Percentiles rank a stretch among this genome's conserved stretches.
These are phyloP conservation scores for Drosophila antonietae DNA, from an alignment of 2,888 invertebrate genomes.

Conservation along the genomic window DNA sequence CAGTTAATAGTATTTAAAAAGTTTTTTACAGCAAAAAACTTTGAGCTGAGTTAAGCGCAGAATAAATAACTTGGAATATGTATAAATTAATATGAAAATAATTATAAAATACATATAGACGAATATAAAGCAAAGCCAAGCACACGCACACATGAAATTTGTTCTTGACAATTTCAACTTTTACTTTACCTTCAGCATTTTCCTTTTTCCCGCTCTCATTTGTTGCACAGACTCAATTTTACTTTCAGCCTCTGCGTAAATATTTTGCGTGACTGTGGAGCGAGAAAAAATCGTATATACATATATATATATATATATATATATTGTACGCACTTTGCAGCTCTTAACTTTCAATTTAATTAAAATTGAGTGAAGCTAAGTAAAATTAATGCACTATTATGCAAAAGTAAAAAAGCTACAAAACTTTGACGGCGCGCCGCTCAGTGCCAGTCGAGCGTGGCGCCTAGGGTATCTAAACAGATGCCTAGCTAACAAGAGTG, in stretches of 20 bases:
- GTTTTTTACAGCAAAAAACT: neutral
- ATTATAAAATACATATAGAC: neutral
- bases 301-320: too few relatives aligned
- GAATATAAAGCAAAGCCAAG: too few relatives aligned
- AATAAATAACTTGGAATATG: neutral
- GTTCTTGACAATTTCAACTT: conserved; percentile 5
- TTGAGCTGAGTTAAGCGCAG: neutral
- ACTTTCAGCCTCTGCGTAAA: conserved; percentile 12
- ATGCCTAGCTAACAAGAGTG: neutral
- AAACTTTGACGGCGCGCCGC: conserved; percentile 41
- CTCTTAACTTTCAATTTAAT: conserved; percentile 73
- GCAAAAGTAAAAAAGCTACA: conserved; percentile 48
- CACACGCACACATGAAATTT: neutral
- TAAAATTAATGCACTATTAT: conserved; percentile 68
- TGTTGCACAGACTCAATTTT: conserved; percentile 23
- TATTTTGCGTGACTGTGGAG: neutral
- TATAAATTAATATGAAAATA: neutral
- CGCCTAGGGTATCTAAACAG: conserved; percentile 26
- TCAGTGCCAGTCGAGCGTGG: conserved; percentile 32
- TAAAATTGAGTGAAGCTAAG: conserved; percentile 66
- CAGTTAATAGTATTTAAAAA: too few relatives aligned
- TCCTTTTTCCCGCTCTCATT: neutral
- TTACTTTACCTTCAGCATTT: conserved; percentile 1
- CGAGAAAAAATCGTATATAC: too few relatives aligned
- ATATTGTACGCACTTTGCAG: conserved; percentile 36